Evolutionary conservation across 2,888 invertebrate species (phyloP), one percentile per base, ranked within the genome.

Genomic region (Creontiades dilutus): DNA sequence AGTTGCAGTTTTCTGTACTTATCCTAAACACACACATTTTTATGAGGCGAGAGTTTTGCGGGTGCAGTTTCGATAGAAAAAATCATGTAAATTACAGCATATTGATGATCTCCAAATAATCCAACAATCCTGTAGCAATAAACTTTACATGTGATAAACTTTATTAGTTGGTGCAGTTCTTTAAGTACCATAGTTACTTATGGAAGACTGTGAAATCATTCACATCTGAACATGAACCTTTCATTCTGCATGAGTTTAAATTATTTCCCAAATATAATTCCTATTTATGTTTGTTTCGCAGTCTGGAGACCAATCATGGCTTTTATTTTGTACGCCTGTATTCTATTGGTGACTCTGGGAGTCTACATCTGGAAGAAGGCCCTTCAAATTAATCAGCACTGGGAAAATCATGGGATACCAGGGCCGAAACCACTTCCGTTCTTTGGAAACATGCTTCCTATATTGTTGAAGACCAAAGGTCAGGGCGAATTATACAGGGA

Each of bases 361-460:
- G 46, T 19, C 46, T 78, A 46, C 46, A 0, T 78, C n/a, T 46
- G 37, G 78, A 52, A 13, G 27, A 85, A 61, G 61, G 82, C 82
- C 19, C 23, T 47, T 7, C 75, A 57, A 12, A 68, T 84, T n/a
- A 90, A 90, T 75, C 68, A 68, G 13, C 89, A 89, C 55, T 90
- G 89, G 89, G 61, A 89, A 19, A 86, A 86, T 57, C 61, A 57
- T n/a, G 88, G 88, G 9, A 85, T 90, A 27, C 84, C 78, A 12
- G 75, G 16, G 19, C 27, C 75, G 0, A 88, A 90, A 47, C 91
- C 91, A 9, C 23, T 82, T 12, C 61, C 85, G 27, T 88, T 91
- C 28, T 87, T 91, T 75, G 91, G 91, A 61, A 91, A 91, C 61
- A n/a, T 85, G 27, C 88, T 81, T 16, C 68, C 75, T 0, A 86